Conservation (phyloP, 1,140 invertebrate genomes). For the Zophobas atratus region DNA sequence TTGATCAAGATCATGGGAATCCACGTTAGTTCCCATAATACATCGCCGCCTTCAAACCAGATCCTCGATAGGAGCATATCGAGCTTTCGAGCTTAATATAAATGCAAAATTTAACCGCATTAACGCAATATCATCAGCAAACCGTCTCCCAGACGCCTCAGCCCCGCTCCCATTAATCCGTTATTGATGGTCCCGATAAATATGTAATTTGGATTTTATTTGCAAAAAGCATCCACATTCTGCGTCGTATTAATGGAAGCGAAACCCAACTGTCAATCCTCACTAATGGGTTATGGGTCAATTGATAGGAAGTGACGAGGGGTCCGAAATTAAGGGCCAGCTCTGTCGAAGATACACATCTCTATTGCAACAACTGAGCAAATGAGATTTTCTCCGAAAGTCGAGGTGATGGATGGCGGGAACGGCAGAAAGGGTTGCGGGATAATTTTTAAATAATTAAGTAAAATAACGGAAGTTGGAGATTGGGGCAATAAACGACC, state of each 20-base stretch:
- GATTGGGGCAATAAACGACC: neutral
- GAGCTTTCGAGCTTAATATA: conserved; percentile 26
- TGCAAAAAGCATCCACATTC: neutral
- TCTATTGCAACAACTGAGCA: conserved; percentile 32
- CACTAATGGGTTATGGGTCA: conserved; percentile 28
- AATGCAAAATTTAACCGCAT: conserved; percentile 24
- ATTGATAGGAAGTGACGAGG: conserved; percentile 27
- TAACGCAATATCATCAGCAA: conserved; percentile 7
- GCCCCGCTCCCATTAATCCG: neutral
- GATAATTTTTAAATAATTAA: conserved; percentile 41
- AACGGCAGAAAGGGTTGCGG: conserved; percentile 17
- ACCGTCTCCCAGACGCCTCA: neutral
- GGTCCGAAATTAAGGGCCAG: conserved; percentile 31
- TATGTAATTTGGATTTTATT: neutral
- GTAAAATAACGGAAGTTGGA: conserved; percentile 39
- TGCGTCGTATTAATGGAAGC: conserved; percentile 6
- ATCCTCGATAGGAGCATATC: conserved; percentile 7
- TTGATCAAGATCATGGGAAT: conserved; percentile 17
- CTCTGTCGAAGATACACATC: conserved; percentile 31
- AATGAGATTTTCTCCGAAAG: conserved; percentile 34
- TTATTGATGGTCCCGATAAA: neutral
- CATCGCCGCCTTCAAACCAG: neutral
- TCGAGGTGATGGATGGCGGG: conserved; percentile 13
- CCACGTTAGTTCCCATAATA: conserved; percentile 17
- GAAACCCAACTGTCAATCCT: conserved; percentile 23